Conservation (phyloP, 1,140 invertebrate species). For the Kradibia gibbosae region DNA sequence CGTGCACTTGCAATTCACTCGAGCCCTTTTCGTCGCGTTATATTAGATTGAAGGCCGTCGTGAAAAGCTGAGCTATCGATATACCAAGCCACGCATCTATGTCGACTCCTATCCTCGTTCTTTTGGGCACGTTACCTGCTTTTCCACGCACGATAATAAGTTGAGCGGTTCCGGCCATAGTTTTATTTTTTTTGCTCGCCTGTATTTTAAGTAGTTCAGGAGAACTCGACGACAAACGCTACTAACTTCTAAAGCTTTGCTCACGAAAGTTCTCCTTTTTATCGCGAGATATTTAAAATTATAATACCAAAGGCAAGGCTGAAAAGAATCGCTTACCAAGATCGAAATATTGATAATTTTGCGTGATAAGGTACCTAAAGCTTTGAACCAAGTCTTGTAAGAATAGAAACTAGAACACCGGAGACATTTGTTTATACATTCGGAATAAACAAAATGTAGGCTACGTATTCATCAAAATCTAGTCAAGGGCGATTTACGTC, state of each 20-base stretch:
- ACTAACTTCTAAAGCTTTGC: background rate
- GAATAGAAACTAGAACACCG: background rate
- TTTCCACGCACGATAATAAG: background rate
- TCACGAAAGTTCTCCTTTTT: background rate
- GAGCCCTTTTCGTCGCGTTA: slow-evolving; percentile 15
- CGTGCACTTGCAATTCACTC: slow-evolving; percentile 27
- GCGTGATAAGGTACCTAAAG: background rate
- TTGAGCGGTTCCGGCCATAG: background rate
- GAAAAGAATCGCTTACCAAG: background rate
- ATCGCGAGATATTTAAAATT: background rate
- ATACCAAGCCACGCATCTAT: too few relatives aligned
- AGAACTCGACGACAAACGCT: too few relatives aligned
- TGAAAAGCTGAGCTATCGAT: slow-evolving; percentile 1
- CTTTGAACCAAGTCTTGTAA: background rate
- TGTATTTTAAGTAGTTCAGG: background rate
- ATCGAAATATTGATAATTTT: background rate
- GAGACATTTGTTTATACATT: background rate
- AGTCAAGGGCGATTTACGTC: background rate
- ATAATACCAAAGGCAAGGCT: background rate
- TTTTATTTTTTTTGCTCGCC: background rate
- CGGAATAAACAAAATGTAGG: background rate
- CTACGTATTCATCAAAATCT: background rate
- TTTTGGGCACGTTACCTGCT: background rate
- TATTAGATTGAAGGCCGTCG: slow-evolving; percentile 25
- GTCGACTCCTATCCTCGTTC: background rate